A percentile compares a stretch with the other conserved stretches of the same genome.
Evolutionary conservation across 2,888 invertebrate species (phyloP).

Genomic region (Podabrus alpinus): DNA sequence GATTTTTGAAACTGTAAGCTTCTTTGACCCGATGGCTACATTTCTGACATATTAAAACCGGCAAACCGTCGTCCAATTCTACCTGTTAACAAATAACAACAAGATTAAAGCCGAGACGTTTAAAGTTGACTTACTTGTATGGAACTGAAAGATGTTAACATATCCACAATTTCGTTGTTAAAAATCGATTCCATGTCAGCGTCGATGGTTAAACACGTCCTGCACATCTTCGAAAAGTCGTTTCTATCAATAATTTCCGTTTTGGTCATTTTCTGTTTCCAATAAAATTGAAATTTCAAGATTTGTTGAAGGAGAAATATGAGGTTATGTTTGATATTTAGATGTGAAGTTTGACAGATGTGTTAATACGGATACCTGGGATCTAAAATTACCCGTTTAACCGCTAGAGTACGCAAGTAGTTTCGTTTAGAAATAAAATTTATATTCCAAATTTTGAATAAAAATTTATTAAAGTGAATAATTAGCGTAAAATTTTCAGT

Average conservation of each 20-base stretch:
- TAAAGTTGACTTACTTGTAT: constrained; percentile 25
- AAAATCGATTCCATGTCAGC: constrained; percentile 30
- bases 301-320: neutral
- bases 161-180: constrained; percentile 24
- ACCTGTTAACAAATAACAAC: constrained; percentile 38
- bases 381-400: neutral
- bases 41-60: constrained; percentile 40
- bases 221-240: constrained; percentile 30
- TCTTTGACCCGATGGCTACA: constrained; percentile 39
- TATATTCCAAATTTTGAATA: no score
- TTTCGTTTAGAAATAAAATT: no score
- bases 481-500: no score
- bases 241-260: neutral
- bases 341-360: neutral
- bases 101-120: neutral
- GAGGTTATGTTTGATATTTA: neutral
- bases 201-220: constrained; percentile 31
- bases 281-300: neutral
- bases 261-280: neutral
- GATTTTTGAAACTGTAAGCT: constrained; percentile 39
- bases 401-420: no score
- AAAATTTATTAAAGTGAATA: no score
- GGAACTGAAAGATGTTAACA: constrained; percentile 24
- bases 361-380: neutral
- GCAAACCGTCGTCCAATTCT: constrained; percentile 42